Percentiles rank a stretch among this genome's conserved stretches.
These are phyloP conservation scores for Anthopleura sola DNA, from an alignment of 64 coral and sea anemone genomes.

Conservation along the genomic window DNA sequence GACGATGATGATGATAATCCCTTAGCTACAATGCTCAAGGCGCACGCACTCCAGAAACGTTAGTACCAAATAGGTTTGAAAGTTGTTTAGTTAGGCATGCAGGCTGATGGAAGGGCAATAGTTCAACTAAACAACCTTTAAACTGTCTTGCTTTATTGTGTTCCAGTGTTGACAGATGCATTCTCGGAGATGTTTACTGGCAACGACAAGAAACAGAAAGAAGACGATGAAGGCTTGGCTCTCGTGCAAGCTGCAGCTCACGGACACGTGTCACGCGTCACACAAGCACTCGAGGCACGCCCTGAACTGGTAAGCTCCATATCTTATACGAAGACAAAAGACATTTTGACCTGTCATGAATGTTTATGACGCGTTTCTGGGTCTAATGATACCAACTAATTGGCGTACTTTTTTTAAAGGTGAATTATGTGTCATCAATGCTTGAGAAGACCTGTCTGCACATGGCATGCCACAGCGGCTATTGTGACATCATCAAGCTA, in stretches of 20 bases:
- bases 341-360: too few relatives aligned
- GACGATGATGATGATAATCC: constrained; percentile 8
- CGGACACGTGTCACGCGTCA: constrained; percentile 40
- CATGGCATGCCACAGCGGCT: constrained; percentile 33
- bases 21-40: background rate
- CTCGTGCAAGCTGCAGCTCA: background rate
- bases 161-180: constrained; percentile 6
- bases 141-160: background rate
- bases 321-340: too few relatives aligned
- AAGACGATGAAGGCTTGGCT: background rate
- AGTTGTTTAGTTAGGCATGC: too few relatives aligned
- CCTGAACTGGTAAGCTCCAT: constrained; percentile 33
- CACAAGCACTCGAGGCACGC: constrained; percentile 21
- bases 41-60: background rate
- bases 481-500: constrained; percentile 44
- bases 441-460: constrained; percentile 40
- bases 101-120: too few relatives aligned
- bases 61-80: background rate
- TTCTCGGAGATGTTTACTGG: background rate
- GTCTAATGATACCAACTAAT: too few relatives aligned
- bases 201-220: background rate
- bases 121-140: background rate
- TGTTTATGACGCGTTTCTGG: too few relatives aligned
- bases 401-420: background rate
- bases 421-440: background rate